phyloP scores from a whole-genome alignment of 2,888 invertebrate species.

The Luffia ferchaultella region DNA sequence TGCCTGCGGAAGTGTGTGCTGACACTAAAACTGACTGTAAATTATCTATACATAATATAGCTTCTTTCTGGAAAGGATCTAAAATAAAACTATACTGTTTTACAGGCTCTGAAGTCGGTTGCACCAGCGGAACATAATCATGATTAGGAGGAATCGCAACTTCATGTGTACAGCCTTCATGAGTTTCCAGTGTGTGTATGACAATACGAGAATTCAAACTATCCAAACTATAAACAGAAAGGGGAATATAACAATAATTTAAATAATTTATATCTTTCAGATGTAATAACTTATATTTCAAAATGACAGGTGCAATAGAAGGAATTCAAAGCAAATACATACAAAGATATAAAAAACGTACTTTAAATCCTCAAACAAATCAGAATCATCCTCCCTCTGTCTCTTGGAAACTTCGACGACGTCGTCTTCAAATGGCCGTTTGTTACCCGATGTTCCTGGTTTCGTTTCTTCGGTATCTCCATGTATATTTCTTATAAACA shows the following conservation, averaged over 20 bases:
- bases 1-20: conserved; percentile 99
- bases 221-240: conserved; percentile 66
- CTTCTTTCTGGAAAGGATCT: conserved; percentile 98
- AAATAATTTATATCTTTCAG: neutral
- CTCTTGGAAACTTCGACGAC: conserved; percentile 41
- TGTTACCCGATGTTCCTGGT: neutral
- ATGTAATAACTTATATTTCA: too few relatives aligned
- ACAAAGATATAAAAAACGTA: conserved; percentile 20
- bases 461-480: conserved; percentile 17
- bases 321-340: neutral
- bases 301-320: too few relatives aligned
- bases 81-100: conserved; percentile 94
- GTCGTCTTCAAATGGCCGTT: conserved; percentile 30
- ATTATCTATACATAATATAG: conserved; percentile 96
- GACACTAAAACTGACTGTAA: conserved; percentile 98
- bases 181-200: conserved; percentile 88
- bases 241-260: neutral
- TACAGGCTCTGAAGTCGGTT: conserved; percentile 74
- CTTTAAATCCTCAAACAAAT: conserved; percentile 45
- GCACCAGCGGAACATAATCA: conserved; percentile 73
- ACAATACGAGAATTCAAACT: conserved; percentile 82
- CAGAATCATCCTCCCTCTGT: conserved; percentile 34
- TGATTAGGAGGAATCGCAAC: conserved; percentile 92
- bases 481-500: conserved; percentile 24
- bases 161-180: conserved; percentile 95